phyloP scores from a whole-genome alignment of 37 sponge, comb jelly and placozoan genomes.

The Aplysina aerophoba region DNA sequence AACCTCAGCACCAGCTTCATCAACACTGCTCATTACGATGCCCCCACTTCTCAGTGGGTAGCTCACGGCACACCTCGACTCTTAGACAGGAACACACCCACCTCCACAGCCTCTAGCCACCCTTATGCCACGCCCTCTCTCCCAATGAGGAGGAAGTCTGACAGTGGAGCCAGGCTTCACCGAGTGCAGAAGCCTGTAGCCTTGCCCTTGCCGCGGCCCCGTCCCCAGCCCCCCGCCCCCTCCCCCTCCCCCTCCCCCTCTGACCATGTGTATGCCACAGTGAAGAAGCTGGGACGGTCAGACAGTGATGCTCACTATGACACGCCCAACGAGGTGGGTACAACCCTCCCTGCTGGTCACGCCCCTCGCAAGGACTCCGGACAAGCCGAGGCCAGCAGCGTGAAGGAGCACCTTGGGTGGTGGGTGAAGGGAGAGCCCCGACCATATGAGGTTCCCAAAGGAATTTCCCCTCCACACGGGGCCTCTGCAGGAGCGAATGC shows the following conservation, averaged over 20 bases:
- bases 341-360: too few species aligned
- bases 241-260: neutral
- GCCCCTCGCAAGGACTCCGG: too few species aligned
- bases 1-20: conserved; percentile 11
- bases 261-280: conserved; percentile 30
- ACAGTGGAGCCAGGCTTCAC: conserved; percentile 3
- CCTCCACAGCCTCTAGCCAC: neutral
- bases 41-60: neutral
- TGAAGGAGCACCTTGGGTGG: neutral
- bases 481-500: neutral
- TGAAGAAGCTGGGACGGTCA: neutral
- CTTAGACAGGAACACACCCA: too few species aligned
- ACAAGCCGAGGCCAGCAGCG: neutral
- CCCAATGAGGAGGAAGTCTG: conserved; percentile 14
- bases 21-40: neutral
- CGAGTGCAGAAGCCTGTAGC: neutral
- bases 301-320: too few species aligned
- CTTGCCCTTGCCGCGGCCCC: neutral
- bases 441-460: conserved; percentile 11
- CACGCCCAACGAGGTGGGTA: too few species aligned
- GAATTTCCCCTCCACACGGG: neutral
- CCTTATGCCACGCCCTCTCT: conserved; percentile 2
- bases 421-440: neutral
- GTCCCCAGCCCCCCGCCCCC: neutral
- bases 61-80: too few species aligned